Percentiles rank a stretch among this genome's conserved stretches.
phyloP scores from a whole-genome alignment of 2,797 vertebrate species.

The Oreonectes daqikongensis region DNA sequence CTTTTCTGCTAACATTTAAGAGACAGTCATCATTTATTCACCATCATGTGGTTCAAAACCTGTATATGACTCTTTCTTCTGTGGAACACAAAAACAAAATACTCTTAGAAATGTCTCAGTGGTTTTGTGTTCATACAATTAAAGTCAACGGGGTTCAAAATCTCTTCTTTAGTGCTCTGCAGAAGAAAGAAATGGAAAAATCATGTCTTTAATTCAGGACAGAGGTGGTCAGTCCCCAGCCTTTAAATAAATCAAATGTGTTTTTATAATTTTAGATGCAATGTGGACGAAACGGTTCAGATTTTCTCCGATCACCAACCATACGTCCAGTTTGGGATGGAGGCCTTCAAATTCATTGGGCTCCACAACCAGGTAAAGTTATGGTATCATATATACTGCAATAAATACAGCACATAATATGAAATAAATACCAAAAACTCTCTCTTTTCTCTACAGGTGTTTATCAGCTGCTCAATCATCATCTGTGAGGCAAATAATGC shows the following conservation, averaged over 20 bases:
- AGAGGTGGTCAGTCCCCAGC: too few relatives aligned
- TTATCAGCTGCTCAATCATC: conserved; percentile 74
- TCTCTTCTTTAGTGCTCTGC: too few relatives aligned
- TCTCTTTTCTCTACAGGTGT: conserved; percentile 68
- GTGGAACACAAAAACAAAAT: too few relatives aligned
- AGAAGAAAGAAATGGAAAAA: too few relatives aligned
- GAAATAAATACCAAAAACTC: conserved; percentile 8
- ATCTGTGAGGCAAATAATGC: conserved; percentile 65
- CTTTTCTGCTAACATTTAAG: too few relatives aligned
- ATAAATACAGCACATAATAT: neutral
- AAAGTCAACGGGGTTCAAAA: too few relatives aligned
- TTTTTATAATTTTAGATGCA: conserved; percentile 61
- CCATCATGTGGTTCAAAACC: too few relatives aligned
- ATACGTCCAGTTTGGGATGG: conserved; percentile 68
- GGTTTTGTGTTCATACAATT: too few relatives aligned
- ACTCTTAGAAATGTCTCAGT: too few relatives aligned
- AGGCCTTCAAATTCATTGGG: conserved; percentile 77
- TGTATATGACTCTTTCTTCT: too few relatives aligned
- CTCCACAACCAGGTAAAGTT: conserved; percentile 66
- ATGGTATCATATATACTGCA: neutral
- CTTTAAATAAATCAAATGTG: neutral
- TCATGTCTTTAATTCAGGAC: too few relatives aligned
- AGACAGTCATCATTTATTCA: too few relatives aligned
- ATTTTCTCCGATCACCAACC: conserved; percentile 34
- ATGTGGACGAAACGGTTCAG: conserved; percentile 64